These are phyloP conservation scores for Plotosus lineatus DNA, from an alignment of 2,113 vertebrate species.

Conservation along the genomic window DNA sequence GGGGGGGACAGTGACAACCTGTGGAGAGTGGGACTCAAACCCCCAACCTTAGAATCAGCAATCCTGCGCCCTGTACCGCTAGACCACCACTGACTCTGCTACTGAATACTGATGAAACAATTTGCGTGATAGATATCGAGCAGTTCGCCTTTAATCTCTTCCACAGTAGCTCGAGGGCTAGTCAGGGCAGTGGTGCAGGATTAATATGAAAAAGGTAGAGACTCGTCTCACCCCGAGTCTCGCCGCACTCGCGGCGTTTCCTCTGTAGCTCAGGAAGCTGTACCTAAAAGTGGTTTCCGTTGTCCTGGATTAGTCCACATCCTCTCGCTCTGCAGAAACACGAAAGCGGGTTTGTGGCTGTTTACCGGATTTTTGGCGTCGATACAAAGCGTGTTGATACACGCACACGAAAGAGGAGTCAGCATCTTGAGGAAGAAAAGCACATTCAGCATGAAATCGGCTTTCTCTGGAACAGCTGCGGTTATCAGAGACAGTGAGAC, in stretches of 20 bases:
- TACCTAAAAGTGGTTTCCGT: conserved; percentile 33
- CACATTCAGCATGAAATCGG: background rate
- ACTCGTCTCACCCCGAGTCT: too few relatives aligned
- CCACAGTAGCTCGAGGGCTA: background rate
- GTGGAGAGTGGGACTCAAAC: too few relatives aligned
- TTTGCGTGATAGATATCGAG: background rate
- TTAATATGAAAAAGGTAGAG: background rate
- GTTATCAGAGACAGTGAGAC: background rate
- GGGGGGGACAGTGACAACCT: too few relatives aligned
- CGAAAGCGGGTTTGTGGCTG: background rate
- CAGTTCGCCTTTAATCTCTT: background rate
- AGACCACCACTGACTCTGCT: too few relatives aligned
- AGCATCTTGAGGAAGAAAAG: background rate
- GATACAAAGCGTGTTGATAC: background rate
- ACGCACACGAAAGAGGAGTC: background rate
- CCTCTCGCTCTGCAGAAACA: background rate
- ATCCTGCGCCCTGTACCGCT: background rate
- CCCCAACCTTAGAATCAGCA: too few relatives aligned
- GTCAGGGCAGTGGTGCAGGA: background rate
- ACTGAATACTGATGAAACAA: background rate
- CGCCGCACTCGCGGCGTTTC: background rate
- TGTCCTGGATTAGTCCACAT: conserved; percentile 38
- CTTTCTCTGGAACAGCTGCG: background rate
- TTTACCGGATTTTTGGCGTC: background rate
- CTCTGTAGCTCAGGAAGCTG: conserved; percentile 23